Base-by-base conservation (phyloP, 2,797 vertebrate species). In the Sparus aurata region DNA sequence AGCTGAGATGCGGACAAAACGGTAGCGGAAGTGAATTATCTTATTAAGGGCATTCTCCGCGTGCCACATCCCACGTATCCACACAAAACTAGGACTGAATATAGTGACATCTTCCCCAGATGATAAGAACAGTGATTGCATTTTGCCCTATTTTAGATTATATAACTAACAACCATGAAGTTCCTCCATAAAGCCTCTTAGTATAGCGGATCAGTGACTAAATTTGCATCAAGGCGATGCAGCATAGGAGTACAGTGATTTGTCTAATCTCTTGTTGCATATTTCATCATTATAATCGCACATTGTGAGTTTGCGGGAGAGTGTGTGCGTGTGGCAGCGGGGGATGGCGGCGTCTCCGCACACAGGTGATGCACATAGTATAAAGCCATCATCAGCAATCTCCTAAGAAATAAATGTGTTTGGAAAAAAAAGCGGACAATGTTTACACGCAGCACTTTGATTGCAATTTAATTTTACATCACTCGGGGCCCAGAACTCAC, bases 121-220 rank as follows among this genome's bases (percentile, higher is more conserved):
- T 90, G 93, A 95, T 94, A 92, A 94, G 91, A 94, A 90, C 90
- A 89, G 87, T 88, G 93, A 94, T 90, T 93, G 89, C 92, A 91
- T 95, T 93, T 94, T 92, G 91, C 73, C 88, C 92, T 89, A 91
- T 94, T 95, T 94, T 90, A 93, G 95, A 95, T 95, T 93, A 93
- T 94, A 93, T 93, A 94, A 94, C 93, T 94, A 95, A 96, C 93
- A 95, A 94, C 91, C 95, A 92, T 95, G 93, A 95, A 94, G 91
- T 94, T 93, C 91, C 91, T 88, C 71, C 90, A 94, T 92, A 95
- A 96, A 96, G 95, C 94, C 94, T 95, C 94, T 96, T 96, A 96
- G 93, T 89, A 91, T 89, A 90, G 89, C 87, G 91, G 93, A 95
- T 96, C 95, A 95, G 94, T 90, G 92, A 77, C 89, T 93, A 91